Base-by-base conservation (phyloP, 2,113 vertebrate genomes). In the Cyanistes caeruleus region DNA sequence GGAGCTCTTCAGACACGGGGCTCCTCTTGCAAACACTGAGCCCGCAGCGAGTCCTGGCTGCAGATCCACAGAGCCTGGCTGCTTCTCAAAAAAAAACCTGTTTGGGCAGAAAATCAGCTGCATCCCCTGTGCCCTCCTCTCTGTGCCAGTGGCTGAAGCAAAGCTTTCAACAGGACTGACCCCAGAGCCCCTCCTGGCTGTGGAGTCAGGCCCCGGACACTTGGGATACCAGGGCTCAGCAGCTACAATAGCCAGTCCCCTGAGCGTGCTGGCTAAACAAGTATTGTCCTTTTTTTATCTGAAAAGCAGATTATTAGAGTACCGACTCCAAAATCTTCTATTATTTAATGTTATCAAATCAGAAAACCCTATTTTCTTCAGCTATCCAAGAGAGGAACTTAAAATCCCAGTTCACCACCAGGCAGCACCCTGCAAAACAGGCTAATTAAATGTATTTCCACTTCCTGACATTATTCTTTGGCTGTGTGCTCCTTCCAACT, bases 371-470 rank as follows among this genome's bases (percentile, higher is more conserved):
- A 70, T 30, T 58, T 81, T 52, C 46, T 46, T 77, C 46, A 35
- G 59, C 25, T 52, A 44, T 91, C 44, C 56, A 13, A 46, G n/a
- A 64, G 33, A 74, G 25, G 19, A 64, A 78, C 48, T 56, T 25
- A 68, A 90, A 91, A 90, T 79, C 28, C 39, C 13, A 2, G 51
- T 52, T 68, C 75, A 73, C 56, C 73, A 79, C 62, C 8, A 2
- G 78, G 67, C 16, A 43, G 37, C n/a, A 56, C n/a, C 8, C 49
- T 14, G 10, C 65, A 77, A 85, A 95, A 76, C 11, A 20, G 51
- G 19, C 30, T 74, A 97, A 93, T 77, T 94, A 93, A 91, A 87
- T 65, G 14, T 17, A 80, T 68, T 89, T 88, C 72, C 68, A 79
- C 62, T 95, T 94, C 84, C 87, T 79, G 86, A n/a, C 22, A 72